phyloP scores from a whole-genome alignment of 2,797 vertebrate species.

The Siniperca scherzeri region DNA sequence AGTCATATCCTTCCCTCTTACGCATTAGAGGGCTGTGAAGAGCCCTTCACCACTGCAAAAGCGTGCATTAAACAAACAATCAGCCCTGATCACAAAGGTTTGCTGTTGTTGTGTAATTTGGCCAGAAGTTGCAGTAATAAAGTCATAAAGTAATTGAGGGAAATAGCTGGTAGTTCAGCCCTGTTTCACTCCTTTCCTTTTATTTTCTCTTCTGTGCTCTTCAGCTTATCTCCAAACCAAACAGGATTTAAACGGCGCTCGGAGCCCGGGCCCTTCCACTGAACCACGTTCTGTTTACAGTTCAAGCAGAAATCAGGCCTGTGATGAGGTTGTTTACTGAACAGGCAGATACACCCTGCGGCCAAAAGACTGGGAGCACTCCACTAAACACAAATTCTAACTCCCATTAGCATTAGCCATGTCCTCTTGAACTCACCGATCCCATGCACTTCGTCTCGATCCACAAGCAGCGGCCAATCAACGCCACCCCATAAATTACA shows the following conservation, averaged over 20 bases:
- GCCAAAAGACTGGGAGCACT: conserved; percentile 75
- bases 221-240: conserved; percentile 88
- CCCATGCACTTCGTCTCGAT: conserved; percentile 48
- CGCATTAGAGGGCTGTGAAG: conserved; percentile 28
- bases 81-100: conserved; percentile 74
- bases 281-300: conserved; percentile 83
- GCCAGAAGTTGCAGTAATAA: conserved; percentile 84
- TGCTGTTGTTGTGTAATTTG: conserved; percentile 85
- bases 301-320: conserved; percentile 83
- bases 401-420: conserved; percentile 75
- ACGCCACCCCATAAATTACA: conserved; percentile 25
- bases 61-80: conserved; percentile 78
- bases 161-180: conserved; percentile 83
- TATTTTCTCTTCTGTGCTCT: conserved; percentile 78
- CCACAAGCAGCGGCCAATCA: conserved; percentile 38
- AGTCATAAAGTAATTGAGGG: conserved; percentile 84
- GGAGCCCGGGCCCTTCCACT: conserved; percentile 78
- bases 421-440: conserved; percentile 70
- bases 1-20: conserved; percentile 29
- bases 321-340: conserved; percentile 81
- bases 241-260: conserved; percentile 82
- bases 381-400: conserved; percentile 62
- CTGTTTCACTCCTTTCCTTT: conserved; percentile 69
- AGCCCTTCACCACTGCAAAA: conserved; percentile 59
- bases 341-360: conserved; percentile 77